phyloP scores from a whole-genome alignment of 1,140 invertebrate genomes.

The Lucilia cuprina region DNA sequence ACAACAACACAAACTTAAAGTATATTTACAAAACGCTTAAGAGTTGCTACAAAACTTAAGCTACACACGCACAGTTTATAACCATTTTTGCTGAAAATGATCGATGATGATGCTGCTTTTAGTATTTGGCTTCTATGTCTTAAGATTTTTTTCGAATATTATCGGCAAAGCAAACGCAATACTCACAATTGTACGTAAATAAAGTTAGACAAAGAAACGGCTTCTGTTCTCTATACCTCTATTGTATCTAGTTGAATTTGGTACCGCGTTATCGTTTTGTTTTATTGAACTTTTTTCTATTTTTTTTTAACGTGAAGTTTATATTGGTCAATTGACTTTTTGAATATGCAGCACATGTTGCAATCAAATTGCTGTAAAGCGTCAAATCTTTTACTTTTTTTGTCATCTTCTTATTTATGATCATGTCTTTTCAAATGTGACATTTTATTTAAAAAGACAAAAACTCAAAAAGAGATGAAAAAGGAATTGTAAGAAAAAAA shows the following conservation, averaged over 20 bases:
- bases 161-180: too few relatives aligned
- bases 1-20: neutral
- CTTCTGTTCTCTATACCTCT: neutral
- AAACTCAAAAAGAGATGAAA: neutral
- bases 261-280: neutral
- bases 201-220: neutral
- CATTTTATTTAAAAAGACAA: slow-evolving; percentile 1
- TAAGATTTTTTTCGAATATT: too few relatives aligned
- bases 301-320: neutral
- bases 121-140: neutral
- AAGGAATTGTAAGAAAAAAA: neutral
- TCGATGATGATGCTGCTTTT: slow-evolving; percentile 9
- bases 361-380: slow-evolving; percentile 35
- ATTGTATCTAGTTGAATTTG: neutral
- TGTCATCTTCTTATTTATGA: slow-evolving; percentile 15
- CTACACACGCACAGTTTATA: slow-evolving; percentile 4
- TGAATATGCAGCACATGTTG: slow-evolving; percentile 35
- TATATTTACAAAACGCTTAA: neutral
- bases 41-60: neutral
- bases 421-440: slow-evolving; percentile 14
- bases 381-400: slow-evolving; percentile 29
- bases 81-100: slow-evolving; percentile 1
- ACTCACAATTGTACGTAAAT: too few relatives aligned
- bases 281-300: neutral
- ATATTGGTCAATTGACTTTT: slow-evolving; percentile 30